Conservation (phyloP, 2,797 vertebrate genomes). For the Sebastes iracundus region DNA sequence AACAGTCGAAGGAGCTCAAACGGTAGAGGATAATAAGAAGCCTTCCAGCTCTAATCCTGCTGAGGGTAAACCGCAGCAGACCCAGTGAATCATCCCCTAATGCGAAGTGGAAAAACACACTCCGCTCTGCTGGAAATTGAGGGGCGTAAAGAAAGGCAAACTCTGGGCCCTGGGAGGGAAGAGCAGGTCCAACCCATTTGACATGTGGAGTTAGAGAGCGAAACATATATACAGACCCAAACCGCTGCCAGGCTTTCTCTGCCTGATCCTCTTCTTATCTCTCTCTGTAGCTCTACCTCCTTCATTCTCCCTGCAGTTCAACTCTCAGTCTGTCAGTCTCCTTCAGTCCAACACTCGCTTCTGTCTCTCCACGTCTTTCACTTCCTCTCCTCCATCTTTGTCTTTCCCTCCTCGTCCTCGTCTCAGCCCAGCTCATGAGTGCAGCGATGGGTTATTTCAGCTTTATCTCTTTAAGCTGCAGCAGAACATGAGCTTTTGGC, state of each 20-base stretch:
- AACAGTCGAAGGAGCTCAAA: constrained; percentile 61
- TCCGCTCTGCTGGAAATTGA: constrained; percentile 52
- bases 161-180: constrained; percentile 24
- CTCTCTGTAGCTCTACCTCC: neutral
- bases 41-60: constrained; percentile 71
- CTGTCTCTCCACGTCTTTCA: neutral
- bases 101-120: constrained; percentile 62
- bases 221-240: constrained; percentile 33
- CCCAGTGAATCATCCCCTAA: constrained; percentile 71
- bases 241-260: constrained; percentile 19
- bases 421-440: constrained; percentile 22
- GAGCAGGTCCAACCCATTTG: constrained; percentile 50
- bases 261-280: constrained; percentile 35
- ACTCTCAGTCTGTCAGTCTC: neutral
- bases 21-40: constrained; percentile 64
- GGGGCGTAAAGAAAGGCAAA: constrained; percentile 35
- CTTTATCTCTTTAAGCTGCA: constrained; percentile 57
- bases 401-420: neutral
- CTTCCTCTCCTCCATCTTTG: neutral
- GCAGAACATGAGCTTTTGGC: constrained; percentile 39
- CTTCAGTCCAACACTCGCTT: neutral
- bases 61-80: constrained; percentile 52
- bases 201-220: constrained; percentile 55
- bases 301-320: neutral
- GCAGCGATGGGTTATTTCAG: constrained; percentile 27